Evolutionary conservation across 1,140 invertebrate species (phyloP).

Genomic region (Listronotus oregonensis): DNA sequence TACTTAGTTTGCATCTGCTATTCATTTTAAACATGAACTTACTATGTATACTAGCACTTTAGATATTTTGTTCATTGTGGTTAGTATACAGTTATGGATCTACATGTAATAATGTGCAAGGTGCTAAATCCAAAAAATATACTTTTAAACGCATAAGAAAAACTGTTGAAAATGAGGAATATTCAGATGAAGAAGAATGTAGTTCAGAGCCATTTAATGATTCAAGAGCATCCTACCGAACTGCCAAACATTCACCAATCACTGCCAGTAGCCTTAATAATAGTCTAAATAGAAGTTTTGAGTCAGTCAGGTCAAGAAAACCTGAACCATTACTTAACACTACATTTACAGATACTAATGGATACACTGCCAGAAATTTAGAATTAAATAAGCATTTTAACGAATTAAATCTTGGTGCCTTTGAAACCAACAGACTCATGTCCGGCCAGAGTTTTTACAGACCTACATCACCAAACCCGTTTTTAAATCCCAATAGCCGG

Average conservation of each 20-base stretch:
- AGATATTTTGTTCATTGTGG: constrained; percentile 27
- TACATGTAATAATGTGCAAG: constrained; percentile 5
- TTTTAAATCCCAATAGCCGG: not conserved
- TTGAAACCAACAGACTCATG: not conserved
- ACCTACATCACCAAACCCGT: constrained; percentile 11
- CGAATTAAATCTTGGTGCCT: constrained; percentile 21
- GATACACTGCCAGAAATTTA: constrained; percentile 4
- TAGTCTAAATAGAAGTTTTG: constrained; percentile 11
- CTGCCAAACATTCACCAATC: constrained; percentile 16
- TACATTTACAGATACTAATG: not conserved
- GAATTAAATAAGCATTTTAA: constrained; percentile 27
- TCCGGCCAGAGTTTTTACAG: constrained; percentile 1
- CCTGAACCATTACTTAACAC: not conserved
- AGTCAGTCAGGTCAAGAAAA: not conserved
- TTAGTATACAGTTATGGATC: constrained; percentile 15
- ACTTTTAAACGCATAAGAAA: constrained; percentile 11
- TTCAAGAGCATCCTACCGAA: constrained; percentile 8
- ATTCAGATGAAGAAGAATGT: constrained; percentile 12
- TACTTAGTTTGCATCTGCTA: constrained; percentile 28
- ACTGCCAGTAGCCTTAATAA: constrained; percentile 16
- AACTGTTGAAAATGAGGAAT: not conserved
- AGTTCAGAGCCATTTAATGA: constrained; percentile 15
- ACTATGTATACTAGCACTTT: constrained; percentile 28
- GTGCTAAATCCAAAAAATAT: constrained; percentile 1
- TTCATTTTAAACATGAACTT: constrained; percentile 23